Evolutionary conservation across 2,113 vertebrate species (phyloP).

Genomic region (Naja naja): DNA sequence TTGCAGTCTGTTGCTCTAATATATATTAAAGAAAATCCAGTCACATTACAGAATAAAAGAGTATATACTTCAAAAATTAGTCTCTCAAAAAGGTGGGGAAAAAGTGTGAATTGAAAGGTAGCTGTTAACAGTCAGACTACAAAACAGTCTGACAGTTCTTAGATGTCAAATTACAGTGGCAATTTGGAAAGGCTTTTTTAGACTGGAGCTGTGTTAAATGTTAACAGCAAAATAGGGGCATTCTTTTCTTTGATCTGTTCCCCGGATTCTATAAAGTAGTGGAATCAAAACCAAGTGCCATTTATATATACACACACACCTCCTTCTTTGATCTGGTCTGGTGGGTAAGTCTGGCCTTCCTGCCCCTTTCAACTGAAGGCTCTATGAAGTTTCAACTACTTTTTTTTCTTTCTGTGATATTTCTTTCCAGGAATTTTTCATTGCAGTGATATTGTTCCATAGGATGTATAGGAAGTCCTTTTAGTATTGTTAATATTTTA

Average conservation of each 20-base stretch:
- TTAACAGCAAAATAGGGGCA: conserved; percentile 69
- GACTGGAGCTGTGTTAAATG: conserved; percentile 62
- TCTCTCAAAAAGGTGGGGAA: conserved; percentile 32
- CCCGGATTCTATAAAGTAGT: conserved; percentile 66
- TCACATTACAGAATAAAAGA: not conserved
- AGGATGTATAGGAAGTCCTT: not conserved
- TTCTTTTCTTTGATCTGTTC: conserved; percentile 69
- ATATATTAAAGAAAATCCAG: not conserved
- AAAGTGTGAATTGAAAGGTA: conserved; percentile 50
- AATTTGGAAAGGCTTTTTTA: conserved; percentile 75
- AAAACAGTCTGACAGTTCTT: conserved; percentile 52
- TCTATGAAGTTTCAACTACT: conserved; percentile 29
- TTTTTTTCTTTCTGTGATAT: conserved; percentile 19
- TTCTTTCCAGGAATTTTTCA: conserved; percentile 35
- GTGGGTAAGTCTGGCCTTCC: not conserved
- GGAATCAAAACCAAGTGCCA: conserved; percentile 69
- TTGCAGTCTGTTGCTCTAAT: not conserved
- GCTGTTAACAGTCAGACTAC: conserved; percentile 56
- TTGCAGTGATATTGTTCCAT: conserved; percentile 4
- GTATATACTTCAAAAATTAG: conserved; percentile 29
- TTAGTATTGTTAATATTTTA: not conserved
- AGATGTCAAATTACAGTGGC: conserved; percentile 64
- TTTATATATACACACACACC: conserved; percentile 71
- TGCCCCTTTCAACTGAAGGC: conserved; percentile 34
- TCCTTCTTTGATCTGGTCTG: conserved; percentile 71